Percentiles rank a stretch among this genome's conserved stretches.
phyloP scores from a whole-genome alignment of 2,113 vertebrate species.

The Silurus asotus region DNA sequence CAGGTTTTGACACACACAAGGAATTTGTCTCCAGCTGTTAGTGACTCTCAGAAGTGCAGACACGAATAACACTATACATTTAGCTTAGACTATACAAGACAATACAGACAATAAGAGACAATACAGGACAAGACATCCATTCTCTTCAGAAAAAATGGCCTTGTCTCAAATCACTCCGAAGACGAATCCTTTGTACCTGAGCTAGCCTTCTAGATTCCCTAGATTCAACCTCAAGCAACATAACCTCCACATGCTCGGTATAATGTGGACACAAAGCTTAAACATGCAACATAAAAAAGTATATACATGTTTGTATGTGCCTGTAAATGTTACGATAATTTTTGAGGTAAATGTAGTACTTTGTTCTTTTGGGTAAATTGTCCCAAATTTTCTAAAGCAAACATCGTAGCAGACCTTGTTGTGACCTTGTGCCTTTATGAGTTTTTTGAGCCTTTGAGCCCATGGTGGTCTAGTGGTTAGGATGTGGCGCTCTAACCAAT shows the following conservation, averaged over 20 bases:
- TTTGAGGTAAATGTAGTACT: neutral
- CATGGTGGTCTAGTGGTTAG: too few relatives aligned
- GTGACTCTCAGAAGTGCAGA: too few relatives aligned
- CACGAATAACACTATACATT: too few relatives aligned
- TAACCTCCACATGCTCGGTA: neutral
- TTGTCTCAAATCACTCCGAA: slow-evolving; percentile 46
- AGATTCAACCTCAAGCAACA: neutral
- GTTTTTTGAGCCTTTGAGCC: too few relatives aligned
- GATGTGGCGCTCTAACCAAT: too few relatives aligned
- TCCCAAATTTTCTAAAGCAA: neutral
- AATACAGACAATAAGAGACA: too few relatives aligned
- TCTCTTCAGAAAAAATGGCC: slow-evolving; percentile 5
- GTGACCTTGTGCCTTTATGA: neutral
- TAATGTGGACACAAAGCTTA: neutral
- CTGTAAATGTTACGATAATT: neutral
- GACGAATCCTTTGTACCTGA: slow-evolving; percentile 56
- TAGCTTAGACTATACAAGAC: too few relatives aligned
- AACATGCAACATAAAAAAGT: neutral
- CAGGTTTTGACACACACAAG: too few relatives aligned
- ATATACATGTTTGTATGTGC: neutral
- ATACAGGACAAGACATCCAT: neutral
- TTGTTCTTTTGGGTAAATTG: neutral
- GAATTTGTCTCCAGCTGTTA: too few relatives aligned
- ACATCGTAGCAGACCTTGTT: neutral
- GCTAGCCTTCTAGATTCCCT: slow-evolving; percentile 56